Conservation (phyloP, 2,113 vertebrate species). For the Osmerus mordax region DNA sequence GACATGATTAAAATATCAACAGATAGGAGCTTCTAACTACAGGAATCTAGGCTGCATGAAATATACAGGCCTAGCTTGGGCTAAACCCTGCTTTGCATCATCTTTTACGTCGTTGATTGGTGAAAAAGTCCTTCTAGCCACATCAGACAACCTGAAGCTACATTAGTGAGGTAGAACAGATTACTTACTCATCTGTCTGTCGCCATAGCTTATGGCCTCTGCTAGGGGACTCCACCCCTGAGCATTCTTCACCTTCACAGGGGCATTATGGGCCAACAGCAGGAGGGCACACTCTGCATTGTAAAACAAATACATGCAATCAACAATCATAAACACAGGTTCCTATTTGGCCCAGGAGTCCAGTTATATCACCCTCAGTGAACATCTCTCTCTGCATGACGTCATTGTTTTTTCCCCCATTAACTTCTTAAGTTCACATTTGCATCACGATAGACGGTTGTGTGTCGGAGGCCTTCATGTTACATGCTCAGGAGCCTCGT, state of each 20-base stretch:
- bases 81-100: background rate
- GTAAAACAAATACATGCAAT: background rate
- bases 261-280: slow-evolving; percentile 96
- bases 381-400: background rate
- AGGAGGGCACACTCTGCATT: slow-evolving; percentile 94
- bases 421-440: background rate
- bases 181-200: slow-evolving; percentile 97
- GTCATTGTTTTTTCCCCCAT: background rate
- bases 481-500: background rate
- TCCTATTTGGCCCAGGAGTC: background rate
- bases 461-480: no score
- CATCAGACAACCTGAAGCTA: background rate
- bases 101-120: background rate
- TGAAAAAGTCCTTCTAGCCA: background rate
- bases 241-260: slow-evolving; percentile 98
- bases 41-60: background rate
- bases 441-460: no score
- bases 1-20: slow-evolving; percentile 22
- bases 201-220: slow-evolving; percentile 99
- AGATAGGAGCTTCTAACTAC: slow-evolving; percentile 25
- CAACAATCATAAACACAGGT: background rate
- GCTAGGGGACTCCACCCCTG: slow-evolving; percentile 99
- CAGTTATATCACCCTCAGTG: background rate
- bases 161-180: background rate
- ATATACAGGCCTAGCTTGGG: no score